Evolutionary conservation across 1,140 invertebrate species (phyloP), one percentile per base, ranked within the genome.

Genomic region (Drosophila miranda): DNA sequence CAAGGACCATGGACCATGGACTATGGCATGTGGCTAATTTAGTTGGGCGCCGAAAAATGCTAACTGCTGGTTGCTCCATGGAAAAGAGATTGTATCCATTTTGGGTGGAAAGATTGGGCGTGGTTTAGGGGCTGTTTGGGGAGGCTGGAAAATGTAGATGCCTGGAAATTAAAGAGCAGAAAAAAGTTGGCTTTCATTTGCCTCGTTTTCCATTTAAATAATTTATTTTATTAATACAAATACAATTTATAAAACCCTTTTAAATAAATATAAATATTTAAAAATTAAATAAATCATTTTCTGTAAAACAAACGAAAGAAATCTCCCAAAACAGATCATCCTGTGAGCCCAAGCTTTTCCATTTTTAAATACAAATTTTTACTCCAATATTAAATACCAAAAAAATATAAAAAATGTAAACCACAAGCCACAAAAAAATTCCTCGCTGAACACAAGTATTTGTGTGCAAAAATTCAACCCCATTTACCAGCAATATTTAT

Each of bases 21-120:
- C 59, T 52, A 45, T 46, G 58, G 58, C 51, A 72, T 72, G 45
- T 51, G 58, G 67, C 70, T 73, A 73, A 73, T 73, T 73, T 73
- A 73, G 70, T 73, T 55, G 58, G 58, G 42, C 13, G 7, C 16
- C 34, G 19, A 70, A 54, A 48, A 73, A 73, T 56, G 28, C 43
- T 73, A 63, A 48, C 58, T 49, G 46, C 14, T 28, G 34, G 3
- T 5, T 11, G 34, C 11, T 5, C 34, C 34, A 38, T 38, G 11
- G 11, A 38, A 38, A 5, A 38, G 34, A 38, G 44, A 71, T 54
- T 54, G 26, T 38, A 26, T 38, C 34, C 34, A 38, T 13, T 55
- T 66, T 26, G 8, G 38, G 30, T 14, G 19, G n/a, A 45, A 70
- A 50, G 38, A 8, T 30, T 44, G 43, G 44, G 19, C 21, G 19